These are phyloP conservation scores for Cryptus viduatorius DNA, from an alignment of 2,888 invertebrate species.

Conservation along the genomic window DNA sequence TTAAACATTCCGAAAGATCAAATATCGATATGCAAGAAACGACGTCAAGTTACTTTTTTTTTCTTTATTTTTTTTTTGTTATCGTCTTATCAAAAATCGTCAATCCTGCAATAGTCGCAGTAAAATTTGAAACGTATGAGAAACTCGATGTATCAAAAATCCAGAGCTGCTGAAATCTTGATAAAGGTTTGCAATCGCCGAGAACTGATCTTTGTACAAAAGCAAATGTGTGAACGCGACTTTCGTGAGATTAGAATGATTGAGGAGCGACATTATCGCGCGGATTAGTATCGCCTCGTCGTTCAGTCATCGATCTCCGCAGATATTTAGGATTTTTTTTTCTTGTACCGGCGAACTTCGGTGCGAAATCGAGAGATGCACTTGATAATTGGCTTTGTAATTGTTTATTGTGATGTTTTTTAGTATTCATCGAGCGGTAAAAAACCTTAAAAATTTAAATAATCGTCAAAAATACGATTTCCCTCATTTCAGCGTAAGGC, in stretches of 20 bases:
- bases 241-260: conserved; percentile 30
- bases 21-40: too few species aligned
- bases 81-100: not conserved
- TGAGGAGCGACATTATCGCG: conserved; percentile 37
- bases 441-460: too few species aligned
- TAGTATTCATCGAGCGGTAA: too few species aligned
- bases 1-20: too few species aligned
- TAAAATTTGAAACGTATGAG: not conserved
- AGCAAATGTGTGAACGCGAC: not conserved
- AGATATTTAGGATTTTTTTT: not conserved
- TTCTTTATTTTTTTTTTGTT: not conserved
- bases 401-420: too few species aligned
- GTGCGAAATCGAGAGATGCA: not conserved
- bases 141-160: not conserved
- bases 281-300: not conserved
- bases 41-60: too few species aligned
- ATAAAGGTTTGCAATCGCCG: conserved; percentile 5
- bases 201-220: not conserved
- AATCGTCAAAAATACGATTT: too few species aligned
- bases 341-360: not conserved
- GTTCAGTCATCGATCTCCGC: not conserved
- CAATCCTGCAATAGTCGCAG: not conserved
- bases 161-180: not conserved
- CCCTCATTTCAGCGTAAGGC: too few species aligned
- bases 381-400: not conserved